phyloP scores from a whole-genome alignment of 2,888 invertebrate species.

The Agriopis marginaria region DNA sequence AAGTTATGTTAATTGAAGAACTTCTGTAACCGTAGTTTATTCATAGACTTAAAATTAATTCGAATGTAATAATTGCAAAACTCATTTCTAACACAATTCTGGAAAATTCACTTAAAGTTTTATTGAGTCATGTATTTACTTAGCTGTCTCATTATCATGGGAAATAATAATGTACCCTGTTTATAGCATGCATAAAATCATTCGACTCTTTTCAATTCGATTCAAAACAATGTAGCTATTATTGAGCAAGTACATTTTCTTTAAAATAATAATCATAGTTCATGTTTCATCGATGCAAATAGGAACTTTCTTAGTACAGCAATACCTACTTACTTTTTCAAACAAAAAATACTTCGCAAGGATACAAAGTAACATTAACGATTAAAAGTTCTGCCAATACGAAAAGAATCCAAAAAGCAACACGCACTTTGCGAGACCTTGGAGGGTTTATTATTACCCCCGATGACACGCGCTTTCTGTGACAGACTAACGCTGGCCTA shows the following conservation, averaged over 20 bases:
- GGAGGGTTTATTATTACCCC: conserved; percentile 47
- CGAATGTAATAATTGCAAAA: neutral
- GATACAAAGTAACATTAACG: conserved; percentile 11
- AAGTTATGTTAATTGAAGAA: conserved; percentile 31
- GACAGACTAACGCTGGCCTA: conserved; percentile 57
- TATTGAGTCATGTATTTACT: neutral
- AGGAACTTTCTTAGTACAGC: neutral
- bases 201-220: neutral
- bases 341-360: neutral
- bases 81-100: conserved; percentile 2
- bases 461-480: conserved; percentile 54
- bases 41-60: conserved; percentile 24
- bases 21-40: conserved; percentile 15
- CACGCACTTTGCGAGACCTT: conserved; percentile 49
- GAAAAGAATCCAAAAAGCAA: conserved; percentile 11
- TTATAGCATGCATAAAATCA: conserved; percentile 1
- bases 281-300: neutral
- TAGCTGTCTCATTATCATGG: neutral
- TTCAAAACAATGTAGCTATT: neutral
- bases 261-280: neutral
- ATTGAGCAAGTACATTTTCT: no score
- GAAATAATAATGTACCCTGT: neutral
- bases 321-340: neutral
- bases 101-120: neutral
- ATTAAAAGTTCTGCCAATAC: conserved; percentile 25